Evolutionary conservation across 2,888 invertebrate genomes (phyloP).

Genomic region (Mythimna albipuncta): DNA sequence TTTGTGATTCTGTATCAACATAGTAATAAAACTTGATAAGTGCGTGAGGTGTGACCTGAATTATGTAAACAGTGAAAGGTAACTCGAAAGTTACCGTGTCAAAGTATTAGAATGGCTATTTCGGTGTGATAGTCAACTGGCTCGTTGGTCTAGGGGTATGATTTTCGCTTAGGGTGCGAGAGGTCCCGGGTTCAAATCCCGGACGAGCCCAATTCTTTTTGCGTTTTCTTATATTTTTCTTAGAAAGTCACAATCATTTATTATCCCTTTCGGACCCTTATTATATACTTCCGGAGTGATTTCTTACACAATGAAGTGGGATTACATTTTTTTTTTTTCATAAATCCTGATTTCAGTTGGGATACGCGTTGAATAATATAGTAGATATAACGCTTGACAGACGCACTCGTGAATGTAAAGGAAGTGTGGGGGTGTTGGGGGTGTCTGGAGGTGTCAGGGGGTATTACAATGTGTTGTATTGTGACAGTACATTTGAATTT

Average conservation of each 20-base stretch:
- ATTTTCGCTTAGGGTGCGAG: slow-evolving; percentile 91
- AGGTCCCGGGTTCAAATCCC: slow-evolving; percentile 91
- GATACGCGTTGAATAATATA: slow-evolving; percentile 36
- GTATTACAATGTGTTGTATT: slow-evolving; percentile 21
- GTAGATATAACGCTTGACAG: slow-evolving; percentile 26
- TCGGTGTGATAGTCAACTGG: slow-evolving; percentile 38
- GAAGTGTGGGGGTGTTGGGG: slow-evolving; percentile 28
- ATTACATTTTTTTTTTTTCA: slow-evolving; percentile 24
- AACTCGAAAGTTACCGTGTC: background rate
- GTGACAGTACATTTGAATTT: slow-evolving; percentile 25
- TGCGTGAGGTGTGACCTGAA: slow-evolving; percentile 40
- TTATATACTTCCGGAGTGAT: slow-evolving; percentile 12
- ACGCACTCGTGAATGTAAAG: slow-evolving; percentile 38
- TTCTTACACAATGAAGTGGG: slow-evolving; percentile 1
- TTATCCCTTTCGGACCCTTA: background rate
- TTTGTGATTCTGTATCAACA: slow-evolving; percentile 23
- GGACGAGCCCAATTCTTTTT: slow-evolving; percentile 84
- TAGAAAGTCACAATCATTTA: background rate
- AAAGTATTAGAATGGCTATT: slow-evolving; percentile 26
- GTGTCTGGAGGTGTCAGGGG: slow-evolving; percentile 14
- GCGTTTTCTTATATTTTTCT: slow-evolving; percentile 5
- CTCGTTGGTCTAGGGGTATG: slow-evolving; percentile 91
- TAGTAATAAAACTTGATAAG: slow-evolving; percentile 25
- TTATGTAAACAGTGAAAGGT: slow-evolving; percentile 43
- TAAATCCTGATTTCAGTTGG: slow-evolving; percentile 26